A percentile compares a stretch with the other conserved stretches of the same genome.
Conservation (phyloP, 2,113 vertebrate genomes). For the Chionodraco myersi region DNA sequence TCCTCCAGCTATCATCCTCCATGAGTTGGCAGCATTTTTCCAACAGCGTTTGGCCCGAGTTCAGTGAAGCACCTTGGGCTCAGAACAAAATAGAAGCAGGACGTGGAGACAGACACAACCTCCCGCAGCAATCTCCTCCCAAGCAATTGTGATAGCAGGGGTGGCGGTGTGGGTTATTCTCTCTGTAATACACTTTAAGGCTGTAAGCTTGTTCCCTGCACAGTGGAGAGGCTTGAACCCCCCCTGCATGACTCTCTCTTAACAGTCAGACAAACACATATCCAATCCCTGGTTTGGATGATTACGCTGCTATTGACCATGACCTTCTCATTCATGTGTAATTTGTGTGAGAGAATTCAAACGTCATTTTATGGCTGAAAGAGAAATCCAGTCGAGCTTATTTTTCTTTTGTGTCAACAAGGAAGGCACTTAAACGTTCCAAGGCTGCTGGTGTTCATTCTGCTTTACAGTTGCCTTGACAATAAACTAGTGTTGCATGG, state of each 20-base stretch:
- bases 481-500: constrained; percentile 6
- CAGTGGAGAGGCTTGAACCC: constrained; percentile 60
- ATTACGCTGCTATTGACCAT: constrained; percentile 72
- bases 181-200: constrained; percentile 69
- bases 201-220: constrained; percentile 71
- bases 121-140: constrained; percentile 78
- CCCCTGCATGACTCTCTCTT: constrained; percentile 66
- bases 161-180: constrained; percentile 72
- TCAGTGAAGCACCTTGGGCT: constrained; percentile 76
- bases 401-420: constrained; percentile 32
- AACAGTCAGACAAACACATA: constrained; percentile 74
- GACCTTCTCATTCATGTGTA: constrained; percentile 69
- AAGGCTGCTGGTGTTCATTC: constrained; percentile 28
- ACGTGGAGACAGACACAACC: constrained; percentile 69
- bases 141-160: constrained; percentile 77
- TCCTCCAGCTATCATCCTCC: constrained; percentile 72
- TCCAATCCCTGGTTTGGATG: constrained; percentile 72
- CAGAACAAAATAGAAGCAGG: constrained; percentile 72
- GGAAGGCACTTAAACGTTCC: neutral
- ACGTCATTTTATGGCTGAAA: constrained; percentile 17
- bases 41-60: constrained; percentile 73
- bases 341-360: constrained; percentile 51
- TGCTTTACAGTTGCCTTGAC: constrained; percentile 14
- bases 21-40: constrained; percentile 75
- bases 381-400: constrained; percentile 15